Conservation (phyloP, 2,888 invertebrate genomes). For the Lottia gigantea region DNA sequence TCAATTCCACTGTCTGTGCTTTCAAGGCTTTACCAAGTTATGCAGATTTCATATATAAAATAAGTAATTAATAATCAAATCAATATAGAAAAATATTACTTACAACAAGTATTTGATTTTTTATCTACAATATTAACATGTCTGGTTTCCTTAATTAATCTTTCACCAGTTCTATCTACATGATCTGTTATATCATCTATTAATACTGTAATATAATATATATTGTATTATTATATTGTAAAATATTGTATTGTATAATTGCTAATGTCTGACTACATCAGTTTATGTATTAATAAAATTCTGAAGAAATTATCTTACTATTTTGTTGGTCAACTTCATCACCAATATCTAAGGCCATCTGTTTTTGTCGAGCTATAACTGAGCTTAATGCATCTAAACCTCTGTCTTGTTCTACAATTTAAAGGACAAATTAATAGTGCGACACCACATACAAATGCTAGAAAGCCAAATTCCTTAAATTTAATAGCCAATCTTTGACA, state of each 20-base stretch:
- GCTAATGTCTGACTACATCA: no score
- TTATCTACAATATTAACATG: slow-evolving; percentile 76
- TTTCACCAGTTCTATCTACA: slow-evolving; percentile 78
- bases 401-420: slow-evolving; percentile 76
- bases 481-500: no score
- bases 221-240: no score
- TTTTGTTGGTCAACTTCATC: slow-evolving; percentile 83
- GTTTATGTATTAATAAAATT: no score
- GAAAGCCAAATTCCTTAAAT: no score
- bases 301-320: slow-evolving; percentile 71
- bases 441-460: no score
- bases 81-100: slow-evolving; percentile 53
- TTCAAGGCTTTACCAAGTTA: no score
- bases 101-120: slow-evolving; percentile 80
- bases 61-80: no score
- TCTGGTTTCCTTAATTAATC: slow-evolving; percentile 77
- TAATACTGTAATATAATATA: slow-evolving; percentile 74
- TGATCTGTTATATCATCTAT: slow-evolving; percentile 81
- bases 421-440: no score
- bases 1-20: no score
- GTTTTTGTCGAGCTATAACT: slow-evolving; percentile 81
- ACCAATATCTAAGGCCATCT: slow-evolving; percentile 80
- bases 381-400: slow-evolving; percentile 81
- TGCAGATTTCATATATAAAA: no score
- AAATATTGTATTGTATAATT: no score